A percentile compares a stretch with the other conserved stretches of the same genome.
Conservation (phyloP, 2,113 vertebrate species). For the Salvelinus namaycush region DNA sequence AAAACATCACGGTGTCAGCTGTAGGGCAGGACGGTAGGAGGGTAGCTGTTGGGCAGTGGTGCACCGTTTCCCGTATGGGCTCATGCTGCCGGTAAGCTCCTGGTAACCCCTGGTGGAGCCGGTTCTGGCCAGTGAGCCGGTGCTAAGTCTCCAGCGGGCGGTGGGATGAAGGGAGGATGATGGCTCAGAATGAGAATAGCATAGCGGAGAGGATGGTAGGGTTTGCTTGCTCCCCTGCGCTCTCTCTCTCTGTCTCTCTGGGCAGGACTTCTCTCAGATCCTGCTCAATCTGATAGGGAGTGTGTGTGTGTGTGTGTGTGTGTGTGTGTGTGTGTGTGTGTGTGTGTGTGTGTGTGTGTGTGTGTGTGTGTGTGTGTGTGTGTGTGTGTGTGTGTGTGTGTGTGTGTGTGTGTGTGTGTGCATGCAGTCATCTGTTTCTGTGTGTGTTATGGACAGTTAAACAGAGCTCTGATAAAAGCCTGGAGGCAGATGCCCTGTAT, state of each 20-base stretch:
- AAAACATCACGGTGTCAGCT: too few species aligned
- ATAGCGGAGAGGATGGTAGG: not conserved
- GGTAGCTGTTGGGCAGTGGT: not conserved
- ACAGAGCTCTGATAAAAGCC: constrained; percentile 22
- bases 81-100: not conserved
- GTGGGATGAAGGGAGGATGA: not conserved
- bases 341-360: not conserved
- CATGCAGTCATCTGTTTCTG: not conserved
- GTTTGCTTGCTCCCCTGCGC: not conserved
- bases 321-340: not conserved
- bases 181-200: not conserved
- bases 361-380: not conserved
- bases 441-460: constrained; percentile 8
- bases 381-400: not conserved
- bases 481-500: constrained; percentile 5
- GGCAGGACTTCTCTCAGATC: not conserved
- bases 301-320: not conserved
- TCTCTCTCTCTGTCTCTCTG: not conserved
- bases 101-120: not conserved
- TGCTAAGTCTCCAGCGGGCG: not conserved
- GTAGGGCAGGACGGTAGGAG: too few species aligned
- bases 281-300: not conserved
- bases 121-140: not conserved
- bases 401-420: not conserved
- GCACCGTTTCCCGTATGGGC: not conserved